These are phyloP conservation scores for Meriones psammophilus DNA, from an alignment of 2,797 vertebrate species.

Conservation along the genomic window DNA sequence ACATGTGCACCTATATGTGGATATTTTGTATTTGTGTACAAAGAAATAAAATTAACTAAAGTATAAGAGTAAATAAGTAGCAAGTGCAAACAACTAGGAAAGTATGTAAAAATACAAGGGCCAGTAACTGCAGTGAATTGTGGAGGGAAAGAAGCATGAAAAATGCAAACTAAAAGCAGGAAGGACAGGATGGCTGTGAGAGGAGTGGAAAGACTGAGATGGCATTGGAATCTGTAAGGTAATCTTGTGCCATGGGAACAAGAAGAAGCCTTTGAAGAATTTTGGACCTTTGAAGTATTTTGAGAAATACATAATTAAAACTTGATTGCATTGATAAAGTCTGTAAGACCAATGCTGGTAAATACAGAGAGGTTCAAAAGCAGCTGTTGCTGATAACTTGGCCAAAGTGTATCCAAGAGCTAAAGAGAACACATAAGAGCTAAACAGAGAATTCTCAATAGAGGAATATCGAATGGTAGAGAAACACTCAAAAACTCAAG, in stretches of 20 bases:
- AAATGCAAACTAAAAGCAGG: neutral
- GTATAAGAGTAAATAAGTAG: neutral
- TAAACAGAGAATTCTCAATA: no score
- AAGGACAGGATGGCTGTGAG: neutral
- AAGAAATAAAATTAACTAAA: neutral
- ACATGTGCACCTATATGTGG: neutral
- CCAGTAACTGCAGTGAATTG: neutral
- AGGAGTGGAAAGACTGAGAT: neutral
- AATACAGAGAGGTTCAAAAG: neutral
- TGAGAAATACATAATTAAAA: neutral
- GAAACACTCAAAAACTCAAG: no score
- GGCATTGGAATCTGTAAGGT: neutral
- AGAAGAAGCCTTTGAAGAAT: neutral
- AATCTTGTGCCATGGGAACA: neutral
- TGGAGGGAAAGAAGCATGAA: neutral
- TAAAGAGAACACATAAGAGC: neutral
- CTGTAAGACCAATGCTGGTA: neutral
- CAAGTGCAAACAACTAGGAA: conserved; percentile 1
- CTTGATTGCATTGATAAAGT: neutral
- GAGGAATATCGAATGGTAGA: no score
- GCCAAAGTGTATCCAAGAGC: neutral
- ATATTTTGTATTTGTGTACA: neutral
- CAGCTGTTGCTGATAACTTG: neutral
- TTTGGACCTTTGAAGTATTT: neutral
- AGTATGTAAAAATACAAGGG: neutral